Evolutionary conservation across 2,113 vertebrate genomes (phyloP).

Genomic region (Perca schrenkii): DNA sequence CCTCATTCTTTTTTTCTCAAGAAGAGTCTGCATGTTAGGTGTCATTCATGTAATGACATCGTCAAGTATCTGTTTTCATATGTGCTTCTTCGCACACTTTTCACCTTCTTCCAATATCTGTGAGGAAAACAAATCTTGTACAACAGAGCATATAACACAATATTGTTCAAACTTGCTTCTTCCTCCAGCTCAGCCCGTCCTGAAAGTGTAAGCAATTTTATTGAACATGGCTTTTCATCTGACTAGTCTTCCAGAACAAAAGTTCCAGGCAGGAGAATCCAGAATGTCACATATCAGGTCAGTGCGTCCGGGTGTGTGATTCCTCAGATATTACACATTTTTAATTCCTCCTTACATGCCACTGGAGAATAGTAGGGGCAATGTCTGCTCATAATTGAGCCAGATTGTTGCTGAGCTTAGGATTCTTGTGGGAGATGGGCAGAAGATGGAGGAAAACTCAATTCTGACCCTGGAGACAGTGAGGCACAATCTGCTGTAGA

Average conservation of each 20-base stretch:
- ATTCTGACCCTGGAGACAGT: slow-evolving; percentile 52
- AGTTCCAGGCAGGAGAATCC: slow-evolving; percentile 43
- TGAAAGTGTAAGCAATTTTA: slow-evolving; percentile 49
- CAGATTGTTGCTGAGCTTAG: slow-evolving; percentile 69
- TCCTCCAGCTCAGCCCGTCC: slow-evolving; percentile 26
- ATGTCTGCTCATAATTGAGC: slow-evolving; percentile 70
- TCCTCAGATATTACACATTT: slow-evolving; percentile 72
- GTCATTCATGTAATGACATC: slow-evolving; percentile 53
- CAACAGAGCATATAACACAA: slow-evolving; percentile 1
- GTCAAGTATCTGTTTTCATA: slow-evolving; percentile 59
- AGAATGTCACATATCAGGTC: slow-evolving; percentile 71
- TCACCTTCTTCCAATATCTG: slow-evolving; percentile 34
- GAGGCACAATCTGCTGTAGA: slow-evolving; percentile 61
- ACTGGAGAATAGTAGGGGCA: slow-evolving; percentile 65
- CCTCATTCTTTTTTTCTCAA: slow-evolving; percentile 23
- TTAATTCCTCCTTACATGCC: slow-evolving; percentile 73
- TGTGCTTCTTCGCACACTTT: slow-evolving; percentile 42
- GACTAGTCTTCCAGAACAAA: slow-evolving; percentile 57
- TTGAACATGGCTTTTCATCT: slow-evolving; percentile 36
- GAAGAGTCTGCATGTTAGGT: slow-evolving; percentile 30
- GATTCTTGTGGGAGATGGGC: slow-evolving; percentile 61
- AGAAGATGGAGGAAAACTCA: slow-evolving; percentile 60
- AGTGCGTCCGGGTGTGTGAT: slow-evolving; percentile 51
- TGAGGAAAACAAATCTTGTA: not conserved
- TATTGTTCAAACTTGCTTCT: slow-evolving; percentile 11